These are phyloP conservation scores for Drosophila sp. DNA, from an alignment of 1,140 invertebrate genomes.

Conservation along the genomic window DNA sequence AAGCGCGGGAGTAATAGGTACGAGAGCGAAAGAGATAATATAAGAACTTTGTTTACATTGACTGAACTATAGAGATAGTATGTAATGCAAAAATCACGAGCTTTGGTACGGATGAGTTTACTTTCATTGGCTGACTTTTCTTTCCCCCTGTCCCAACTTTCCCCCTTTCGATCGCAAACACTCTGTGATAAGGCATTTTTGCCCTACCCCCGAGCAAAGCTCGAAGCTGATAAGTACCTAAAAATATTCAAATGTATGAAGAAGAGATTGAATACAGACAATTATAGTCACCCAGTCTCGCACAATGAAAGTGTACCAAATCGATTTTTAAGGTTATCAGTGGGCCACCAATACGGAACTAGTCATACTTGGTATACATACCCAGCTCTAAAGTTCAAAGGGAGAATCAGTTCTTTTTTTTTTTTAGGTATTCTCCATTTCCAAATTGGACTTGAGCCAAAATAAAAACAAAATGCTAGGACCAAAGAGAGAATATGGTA, in stretches of 20 bases:
- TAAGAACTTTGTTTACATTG: conserved; percentile 30
- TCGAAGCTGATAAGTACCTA: neutral
- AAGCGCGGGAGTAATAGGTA: neutral
- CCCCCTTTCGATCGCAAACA: neutral
- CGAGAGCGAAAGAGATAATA: conserved; percentile 4
- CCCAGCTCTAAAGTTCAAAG: too few species aligned
- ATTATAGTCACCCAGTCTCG: neutral
- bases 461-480: too few species aligned
- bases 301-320: neutral
- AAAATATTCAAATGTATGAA: neutral
- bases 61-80: conserved; percentile 27
- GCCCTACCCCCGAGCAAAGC: too few species aligned
- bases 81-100: conserved; percentile 19
- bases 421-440: too few species aligned
- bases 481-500: neutral
- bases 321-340: neutral
- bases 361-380: too few species aligned
- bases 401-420: too few species aligned
- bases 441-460: too few species aligned
- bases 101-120: conserved; percentile 12
- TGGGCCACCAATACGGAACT: too few species aligned
- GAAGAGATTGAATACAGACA: neutral
- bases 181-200: neutral
- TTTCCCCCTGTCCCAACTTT: neutral
- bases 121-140: neutral